Evolutionary conservation across 2,888 invertebrate genomes (phyloP), one percentile per base, ranked within the genome.

Genomic region (Acanthosoma haemorrhoidale): DNA sequence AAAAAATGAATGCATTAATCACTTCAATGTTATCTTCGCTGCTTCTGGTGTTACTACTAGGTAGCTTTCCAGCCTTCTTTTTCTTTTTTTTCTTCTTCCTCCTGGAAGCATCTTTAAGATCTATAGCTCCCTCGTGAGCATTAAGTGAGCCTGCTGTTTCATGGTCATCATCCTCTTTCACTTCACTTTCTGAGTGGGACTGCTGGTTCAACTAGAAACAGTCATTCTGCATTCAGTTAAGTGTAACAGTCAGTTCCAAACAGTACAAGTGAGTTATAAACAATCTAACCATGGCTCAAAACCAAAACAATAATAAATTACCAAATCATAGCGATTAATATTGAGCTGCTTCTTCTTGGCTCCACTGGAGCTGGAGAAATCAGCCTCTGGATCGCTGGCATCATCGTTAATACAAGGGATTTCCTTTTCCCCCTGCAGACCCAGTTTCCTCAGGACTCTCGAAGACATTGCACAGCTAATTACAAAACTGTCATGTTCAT

Each of bases 241-340:
- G 43, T n/a, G n/a, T n/a, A 18, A 43, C 1, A n/a, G 4, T 25
- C n/a, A n/a, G n/a, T n/a, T n/a, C n/a, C n/a, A n/a, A n/a, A n/a
- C n/a, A n/a, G n/a, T n/a, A n/a, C n/a, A n/a, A n/a, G n/a, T n/a
- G n/a, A n/a, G n/a, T n/a, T n/a, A n/a, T n/a, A n/a, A n/a, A n/a
- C n/a, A n/a, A n/a, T n/a, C n/a, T n/a, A 68, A 51, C 68, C 8
- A 29, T 16, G 9, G 36, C 16, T 13, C 25, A 63, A 34, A 13
- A 15, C 38, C 51, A 11, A 8, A n/a, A n/a, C n/a, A n/a, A n/a
- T n/a, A 18, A 57, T 34, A 18, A 80, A 82, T 80, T 82, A 90
- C 89, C 85, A 90, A 81, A 81, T 88, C 87, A 76, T 88, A 90
- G 75, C 87, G 83, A 80, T 88, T 88, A 70, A 86, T 82, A 77